Percentiles rank a stretch among this genome's conserved stretches.
Conservation (phyloP, 1,140 invertebrate species). For the Sogatella furcifera region DNA sequence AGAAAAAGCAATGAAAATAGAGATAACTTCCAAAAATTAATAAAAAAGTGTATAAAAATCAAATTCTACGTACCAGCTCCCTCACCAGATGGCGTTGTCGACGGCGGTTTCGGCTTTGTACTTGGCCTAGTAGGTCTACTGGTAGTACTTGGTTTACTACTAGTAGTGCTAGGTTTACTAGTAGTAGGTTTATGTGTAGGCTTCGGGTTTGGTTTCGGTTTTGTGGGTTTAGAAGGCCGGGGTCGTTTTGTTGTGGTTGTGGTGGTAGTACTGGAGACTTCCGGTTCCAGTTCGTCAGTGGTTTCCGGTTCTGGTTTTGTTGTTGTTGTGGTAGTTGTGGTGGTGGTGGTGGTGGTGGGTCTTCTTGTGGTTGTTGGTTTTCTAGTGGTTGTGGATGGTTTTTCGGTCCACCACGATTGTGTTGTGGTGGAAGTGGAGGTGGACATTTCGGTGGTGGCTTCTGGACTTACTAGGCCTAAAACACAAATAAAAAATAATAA, state of each 20-base stretch:
- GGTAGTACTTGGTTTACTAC: slow-evolving; percentile 27
- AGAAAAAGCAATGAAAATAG: too few relatives aligned
- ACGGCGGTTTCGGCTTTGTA: not conserved
- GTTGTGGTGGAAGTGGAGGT: slow-evolving; percentile 4
- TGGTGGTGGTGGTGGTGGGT: slow-evolving; percentile 25
- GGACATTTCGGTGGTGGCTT: too few relatives aligned
- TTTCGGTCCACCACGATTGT: slow-evolving; percentile 19
- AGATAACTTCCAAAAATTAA: too few relatives aligned
- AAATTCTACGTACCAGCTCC: not conserved
- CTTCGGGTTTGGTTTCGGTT: slow-evolving; percentile 17
- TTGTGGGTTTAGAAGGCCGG: slow-evolving; percentile 16
- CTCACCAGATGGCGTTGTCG: not conserved
- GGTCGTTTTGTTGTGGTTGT: slow-evolving; percentile 21
- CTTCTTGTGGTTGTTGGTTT: slow-evolving; percentile 26
- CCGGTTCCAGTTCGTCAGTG: not conserved
- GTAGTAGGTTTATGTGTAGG: slow-evolving; percentile 20
- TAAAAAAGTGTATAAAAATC: too few relatives aligned
- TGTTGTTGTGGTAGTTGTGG: slow-evolving; percentile 22
- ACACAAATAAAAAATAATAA: too few relatives aligned
- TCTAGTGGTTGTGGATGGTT: slow-evolving; percentile 29
- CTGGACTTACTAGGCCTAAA: not conserved
- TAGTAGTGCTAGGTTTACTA: slow-evolving; percentile 26
- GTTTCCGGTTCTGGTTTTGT: slow-evolving; percentile 6
- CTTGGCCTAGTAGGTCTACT: slow-evolving; percentile 3
- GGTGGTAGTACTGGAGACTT: slow-evolving; percentile 4